Evolutionary conservation across 1,140 invertebrate genomes (phyloP), one percentile per base, ranked within the genome.

Genomic region (Olivierus martensii): DNA sequence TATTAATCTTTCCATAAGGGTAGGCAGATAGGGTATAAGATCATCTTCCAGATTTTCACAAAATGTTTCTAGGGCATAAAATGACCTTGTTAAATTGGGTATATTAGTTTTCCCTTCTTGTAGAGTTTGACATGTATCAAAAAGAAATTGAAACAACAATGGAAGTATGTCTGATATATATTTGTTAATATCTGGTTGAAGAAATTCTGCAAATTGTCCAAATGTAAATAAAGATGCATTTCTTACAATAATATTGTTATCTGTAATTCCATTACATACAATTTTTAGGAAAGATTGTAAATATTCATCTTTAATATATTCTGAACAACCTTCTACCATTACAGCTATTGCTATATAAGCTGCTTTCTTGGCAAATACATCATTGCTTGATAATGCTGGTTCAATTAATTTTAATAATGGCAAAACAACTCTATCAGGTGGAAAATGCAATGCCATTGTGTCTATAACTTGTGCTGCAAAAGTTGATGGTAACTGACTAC

Each of bases 11-110:
- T 79, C 77, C 82, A 88, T 85, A 12, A 87, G 64, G 1, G 74
- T 71, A 0, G 81, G 78, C 38, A 87, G 64, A 64, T 84, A 83
- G 0, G 82, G 82, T 17, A 81, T 58, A 11, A 88, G 70, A 12
- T 75, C 77, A 17, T 80, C 74, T 49, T 69, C 80, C 35, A 88
- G 67, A 68, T 85, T 84, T 67, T 86, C 83, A 62, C 81, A 84
- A 58, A 85, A 87, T 38, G 77, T 80, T 65, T 87, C 83, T 19
- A 89, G 61, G 1, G 85, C 84, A 66, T 86, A 87, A 63, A 87
- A 88, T 68, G 85, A 80, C 39, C 82, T 75, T 57, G 79, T 75
- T 0, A 81, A 67, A 34, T 79, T 78, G 14, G 73, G 71, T 0
- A 77, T 74, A 51, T 81, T 76, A 53, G 75, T 75, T 17, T 63